Conservation (phyloP, 2,888 invertebrate species). For the Synanthedon tipuliformis region DNA sequence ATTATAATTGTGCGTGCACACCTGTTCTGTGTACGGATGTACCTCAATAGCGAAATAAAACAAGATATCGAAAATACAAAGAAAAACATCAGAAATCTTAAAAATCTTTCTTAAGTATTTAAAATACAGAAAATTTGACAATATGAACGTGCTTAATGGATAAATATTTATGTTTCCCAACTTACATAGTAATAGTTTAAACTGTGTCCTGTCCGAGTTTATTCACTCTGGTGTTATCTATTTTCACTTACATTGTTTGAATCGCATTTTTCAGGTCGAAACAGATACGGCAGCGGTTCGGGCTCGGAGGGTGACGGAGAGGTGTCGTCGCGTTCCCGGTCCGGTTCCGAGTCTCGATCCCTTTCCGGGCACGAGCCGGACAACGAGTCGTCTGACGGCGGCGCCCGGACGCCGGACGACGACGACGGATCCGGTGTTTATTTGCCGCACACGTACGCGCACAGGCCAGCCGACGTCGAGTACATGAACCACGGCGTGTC, state of each 20-base stretch:
- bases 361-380: constrained; percentile 80
- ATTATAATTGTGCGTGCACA: too few relatives aligned
- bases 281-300: constrained; percentile 73
- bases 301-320: constrained; percentile 73
- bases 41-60: too few relatives aligned
- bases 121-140: too few relatives aligned
- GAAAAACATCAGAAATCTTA: too few relatives aligned
- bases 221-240: constrained; percentile 1
- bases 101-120: too few relatives aligned
- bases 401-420: constrained; percentile 75
- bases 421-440: constrained; percentile 75
- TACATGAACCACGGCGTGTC: constrained; percentile 71
- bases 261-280: constrained; percentile 63
- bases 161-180: too few relatives aligned
- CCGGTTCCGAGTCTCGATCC: constrained; percentile 75
- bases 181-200: too few relatives aligned
- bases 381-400: constrained; percentile 81
- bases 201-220: too few relatives aligned
- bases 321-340: constrained; percentile 73
- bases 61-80: too few relatives aligned
- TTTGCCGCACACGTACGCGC: constrained; percentile 73
- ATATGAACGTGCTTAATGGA: too few relatives aligned
- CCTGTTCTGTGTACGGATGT: too few relatives aligned
- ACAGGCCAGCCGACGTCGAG: constrained; percentile 43
- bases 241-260: neutral